phyloP scores from a whole-genome alignment of 1,140 invertebrate genomes.

The Neodiprion fabricii region DNA sequence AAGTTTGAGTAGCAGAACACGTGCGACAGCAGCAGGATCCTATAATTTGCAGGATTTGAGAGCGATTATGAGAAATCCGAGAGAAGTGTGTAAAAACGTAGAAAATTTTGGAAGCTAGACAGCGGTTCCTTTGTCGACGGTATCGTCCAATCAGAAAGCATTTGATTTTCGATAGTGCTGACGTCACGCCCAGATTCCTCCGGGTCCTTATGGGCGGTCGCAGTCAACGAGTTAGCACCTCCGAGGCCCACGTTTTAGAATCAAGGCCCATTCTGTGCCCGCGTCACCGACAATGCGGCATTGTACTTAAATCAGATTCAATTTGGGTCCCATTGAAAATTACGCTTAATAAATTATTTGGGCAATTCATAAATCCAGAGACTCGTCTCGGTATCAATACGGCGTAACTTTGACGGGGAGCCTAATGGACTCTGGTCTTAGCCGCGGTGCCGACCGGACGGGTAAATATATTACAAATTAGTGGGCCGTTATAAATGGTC shows the following conservation, averaged over 20 bases:
- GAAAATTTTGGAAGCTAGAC: too few species aligned
- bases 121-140: too few species aligned
- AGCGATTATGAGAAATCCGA: too few species aligned
- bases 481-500: slow-evolving; percentile 56
- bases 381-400: slow-evolving; percentile 29
- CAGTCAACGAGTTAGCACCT: slow-evolving; percentile 50
- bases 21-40: too few species aligned
- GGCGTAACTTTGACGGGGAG: slow-evolving; percentile 36
- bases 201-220: slow-evolving; percentile 14
- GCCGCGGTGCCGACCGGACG: slow-evolving; percentile 29
- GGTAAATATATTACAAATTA: slow-evolving; percentile 53
- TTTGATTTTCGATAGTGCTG: slow-evolving; percentile 45
- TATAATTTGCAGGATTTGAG: too few species aligned
- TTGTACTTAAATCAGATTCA: slow-evolving; percentile 65
- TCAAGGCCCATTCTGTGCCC: slow-evolving; percentile 47
- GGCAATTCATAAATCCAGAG: slow-evolving; percentile 61
- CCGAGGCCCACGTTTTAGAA: slow-evolving; percentile 39
- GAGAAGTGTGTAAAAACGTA: too few species aligned
- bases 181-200: slow-evolving; percentile 32
- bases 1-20: too few species aligned
- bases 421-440: slow-evolving; percentile 43
- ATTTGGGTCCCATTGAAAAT: slow-evolving; percentile 63
- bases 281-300: slow-evolving; percentile 49
- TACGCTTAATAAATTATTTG: slow-evolving; percentile 64
- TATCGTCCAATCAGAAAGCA: slow-evolving; percentile 49